These are phyloP conservation scores for Eptesicus fuscus DNA, from an alignment of 2,113 vertebrate genomes.

Conservation along the genomic window DNA sequence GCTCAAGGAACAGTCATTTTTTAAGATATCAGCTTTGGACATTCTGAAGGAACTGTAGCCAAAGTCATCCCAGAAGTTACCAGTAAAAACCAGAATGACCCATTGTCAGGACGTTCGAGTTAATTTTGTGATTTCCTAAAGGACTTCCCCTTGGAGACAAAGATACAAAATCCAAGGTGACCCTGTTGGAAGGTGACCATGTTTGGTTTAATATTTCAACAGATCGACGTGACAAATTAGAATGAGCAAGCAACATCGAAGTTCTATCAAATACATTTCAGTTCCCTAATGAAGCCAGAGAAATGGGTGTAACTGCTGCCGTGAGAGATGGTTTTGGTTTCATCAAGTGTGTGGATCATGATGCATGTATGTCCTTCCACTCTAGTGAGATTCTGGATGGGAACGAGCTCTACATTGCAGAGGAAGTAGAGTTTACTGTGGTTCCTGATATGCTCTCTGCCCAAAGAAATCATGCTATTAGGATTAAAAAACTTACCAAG, in stretches of 20 bases:
- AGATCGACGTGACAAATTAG: background rate
- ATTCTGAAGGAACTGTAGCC: too few relatives aligned
- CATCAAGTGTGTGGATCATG: background rate
- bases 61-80: too few relatives aligned
- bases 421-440: background rate
- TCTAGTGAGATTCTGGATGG: background rate
- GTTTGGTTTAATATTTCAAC: background rate
- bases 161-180: background rate
- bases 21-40: too few relatives aligned
- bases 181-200: background rate
- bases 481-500: too few relatives aligned
- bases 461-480: too few relatives aligned
- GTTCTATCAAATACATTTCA: background rate
- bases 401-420: background rate
- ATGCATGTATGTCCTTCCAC: background rate
- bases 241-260: background rate
- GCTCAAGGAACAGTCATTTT: too few relatives aligned
- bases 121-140: too few relatives aligned
- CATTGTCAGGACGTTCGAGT: background rate
- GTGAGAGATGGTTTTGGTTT: background rate
- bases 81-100: conserved; percentile 53
- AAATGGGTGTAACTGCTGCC: background rate
- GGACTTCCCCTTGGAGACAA: background rate
- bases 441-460: background rate
- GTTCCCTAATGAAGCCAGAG: background rate